These are phyloP conservation scores for Strigamia crassipes DNA, from an alignment of 2,888 invertebrate species.

Conservation along the genomic window DNA sequence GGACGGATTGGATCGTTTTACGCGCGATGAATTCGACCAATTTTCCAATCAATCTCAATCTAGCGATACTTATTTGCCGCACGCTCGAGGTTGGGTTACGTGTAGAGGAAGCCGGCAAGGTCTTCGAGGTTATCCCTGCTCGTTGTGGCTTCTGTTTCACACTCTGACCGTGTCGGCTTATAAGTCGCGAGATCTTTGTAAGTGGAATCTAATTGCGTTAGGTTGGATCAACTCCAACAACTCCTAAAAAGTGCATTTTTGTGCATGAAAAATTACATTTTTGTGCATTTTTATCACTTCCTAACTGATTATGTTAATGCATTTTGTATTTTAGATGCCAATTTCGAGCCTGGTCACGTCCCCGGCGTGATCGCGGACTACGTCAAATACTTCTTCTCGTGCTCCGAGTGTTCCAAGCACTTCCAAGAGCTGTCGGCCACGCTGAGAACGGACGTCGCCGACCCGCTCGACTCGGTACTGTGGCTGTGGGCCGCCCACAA, in stretches of 20 bases:
- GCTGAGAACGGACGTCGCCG: conserved; percentile 71
- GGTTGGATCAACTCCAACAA: no score
- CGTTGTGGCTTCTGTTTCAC: conserved; percentile 94
- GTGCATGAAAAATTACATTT: no score
- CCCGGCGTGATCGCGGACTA: conserved; percentile 84
- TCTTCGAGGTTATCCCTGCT: conserved; percentile 88
- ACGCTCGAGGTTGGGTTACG: conserved; percentile 68
- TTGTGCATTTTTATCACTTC: no score
- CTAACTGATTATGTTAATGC: no score
- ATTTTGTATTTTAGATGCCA: neutral
- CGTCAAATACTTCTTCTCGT: conserved; percentile 90
- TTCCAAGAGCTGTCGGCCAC: conserved; percentile 82
- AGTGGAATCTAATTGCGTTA: neutral
- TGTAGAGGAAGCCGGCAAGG: conserved; percentile 78
- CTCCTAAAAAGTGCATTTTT: no score
- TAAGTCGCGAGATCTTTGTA: conserved; percentile 56
- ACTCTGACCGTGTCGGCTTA: conserved; percentile 80
- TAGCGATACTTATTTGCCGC: conserved; percentile 43
- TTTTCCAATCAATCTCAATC: conserved; percentile 49
- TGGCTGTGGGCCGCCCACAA: conserved; percentile 55
- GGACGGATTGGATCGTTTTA: conserved; percentile 55
- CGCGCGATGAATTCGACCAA: conserved; percentile 59
- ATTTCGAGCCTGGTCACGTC: conserved; percentile 67
- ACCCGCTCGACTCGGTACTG: conserved; percentile 74
- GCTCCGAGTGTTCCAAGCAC: conserved; percentile 85